Conservation (phyloP, 2,797 vertebrate genomes). For the Sebastiscus tertius region DNA sequence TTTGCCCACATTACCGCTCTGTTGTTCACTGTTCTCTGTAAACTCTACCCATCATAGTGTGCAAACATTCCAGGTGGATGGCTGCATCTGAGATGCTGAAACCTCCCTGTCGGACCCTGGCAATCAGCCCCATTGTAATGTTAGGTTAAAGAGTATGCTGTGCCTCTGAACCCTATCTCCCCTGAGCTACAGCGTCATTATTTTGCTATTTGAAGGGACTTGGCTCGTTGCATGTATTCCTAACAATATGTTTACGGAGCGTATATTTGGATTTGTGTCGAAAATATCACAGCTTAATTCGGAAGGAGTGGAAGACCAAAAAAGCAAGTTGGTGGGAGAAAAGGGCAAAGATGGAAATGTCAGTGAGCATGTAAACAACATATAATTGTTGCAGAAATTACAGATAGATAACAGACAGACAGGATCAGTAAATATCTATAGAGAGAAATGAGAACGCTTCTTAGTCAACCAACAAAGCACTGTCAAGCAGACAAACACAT, state of each 20-base stretch:
- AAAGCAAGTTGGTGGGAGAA: neutral
- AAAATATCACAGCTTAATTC: neutral
- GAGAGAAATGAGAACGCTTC: neutral
- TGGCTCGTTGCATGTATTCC: neutral
- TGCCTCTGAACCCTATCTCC: neutral
- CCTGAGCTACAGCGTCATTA: neutral
- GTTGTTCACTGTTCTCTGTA: neutral
- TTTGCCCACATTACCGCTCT: neutral
- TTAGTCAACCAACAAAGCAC: neutral
- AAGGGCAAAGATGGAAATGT: neutral
- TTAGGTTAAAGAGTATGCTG: neutral
- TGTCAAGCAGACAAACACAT: neutral
- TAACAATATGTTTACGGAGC: neutral
- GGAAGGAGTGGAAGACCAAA: neutral
- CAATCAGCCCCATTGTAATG: neutral
- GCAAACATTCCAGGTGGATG: neutral
- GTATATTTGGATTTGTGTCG: neutral
- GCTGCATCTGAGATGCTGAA: conserved; percentile 3
- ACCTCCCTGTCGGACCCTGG: neutral
- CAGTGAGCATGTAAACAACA: neutral
- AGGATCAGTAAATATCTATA: neutral
- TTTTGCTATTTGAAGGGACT: neutral
- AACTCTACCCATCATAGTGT: neutral
- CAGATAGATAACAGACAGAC: neutral
- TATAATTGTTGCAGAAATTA: neutral